Base-by-base conservation (phyloP, 1,140 invertebrate species). In the Cotesia vestalis region DNA sequence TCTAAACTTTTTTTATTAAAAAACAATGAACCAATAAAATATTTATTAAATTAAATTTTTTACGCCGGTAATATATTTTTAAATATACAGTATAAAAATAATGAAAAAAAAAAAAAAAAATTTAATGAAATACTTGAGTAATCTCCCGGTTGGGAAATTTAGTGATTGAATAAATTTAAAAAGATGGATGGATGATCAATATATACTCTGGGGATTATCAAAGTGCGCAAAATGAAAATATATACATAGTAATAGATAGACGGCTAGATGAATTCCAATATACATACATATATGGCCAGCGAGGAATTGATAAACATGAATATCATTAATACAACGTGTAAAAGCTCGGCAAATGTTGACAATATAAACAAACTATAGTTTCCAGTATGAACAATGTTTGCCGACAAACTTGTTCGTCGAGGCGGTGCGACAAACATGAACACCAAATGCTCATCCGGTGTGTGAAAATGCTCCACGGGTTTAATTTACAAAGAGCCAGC, bases 241-340 rank as follows among this genome's bases (percentile, higher is more conserved):
- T 46, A 55, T n/a, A 4, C 53, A 55, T n/a, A 55, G 11, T n/a
- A 51, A 55, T 17, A 17, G 27, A 60, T 60, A 60, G 59, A 27
- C 11, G 4, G 6, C 20, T 55, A 55, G 2, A 60, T 27, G 17
- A 27, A 20, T 60, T 27, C 6, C 20, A 12, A 4, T 38, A 63
- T 4, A 38, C 14, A 38, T 38, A 38, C 4, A 51, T 52, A 53
- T 52, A 14, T 14, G 14, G 63, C 11, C 53, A n/a, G 17, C 12
- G 53, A 27, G 46, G 36, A 20, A 14, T 36, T 34, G 62, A 40
- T 64, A 52, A 66, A 66, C 14, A 66, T 66, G 38, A 66, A 66
- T 66, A 66, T 66, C 40, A 66, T 66, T 66, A 66, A 66, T 66
- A 51, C 40, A 27, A 66, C 40, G 40, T 35, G 2, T 66, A 66